Evolutionary conservation across 2,888 invertebrate species (phyloP).

Genomic region (Standfussiana lucernea): DNA sequence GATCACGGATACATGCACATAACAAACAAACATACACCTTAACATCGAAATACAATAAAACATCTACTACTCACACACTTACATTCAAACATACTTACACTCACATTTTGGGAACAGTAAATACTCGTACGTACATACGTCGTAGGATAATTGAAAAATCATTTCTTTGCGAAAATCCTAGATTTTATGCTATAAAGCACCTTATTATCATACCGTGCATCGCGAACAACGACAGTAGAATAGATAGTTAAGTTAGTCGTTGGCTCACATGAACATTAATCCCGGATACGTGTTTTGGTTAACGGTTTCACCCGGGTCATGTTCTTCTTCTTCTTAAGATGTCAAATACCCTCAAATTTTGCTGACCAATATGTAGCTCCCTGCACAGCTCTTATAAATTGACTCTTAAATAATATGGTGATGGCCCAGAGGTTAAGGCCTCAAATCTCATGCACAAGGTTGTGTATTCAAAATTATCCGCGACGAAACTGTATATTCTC

Average conservation of each 20-base stretch:
- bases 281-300: background rate
- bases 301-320: background rate
- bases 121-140: background rate
- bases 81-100: background rate
- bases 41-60: slow-evolving; percentile 24
- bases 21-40: slow-evolving; percentile 10
- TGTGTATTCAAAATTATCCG: background rate
- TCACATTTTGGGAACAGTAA: background rate
- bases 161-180: background rate
- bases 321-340: background rate
- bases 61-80: slow-evolving; percentile 7
- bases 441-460: no score
- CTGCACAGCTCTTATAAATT: background rate
- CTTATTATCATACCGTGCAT: no score
- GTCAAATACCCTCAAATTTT: background rate
- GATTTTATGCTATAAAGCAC: no score
- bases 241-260: no score
- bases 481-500: background rate
- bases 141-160: background rate
- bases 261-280: no score
- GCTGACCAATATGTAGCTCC: background rate
- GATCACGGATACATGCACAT: no score
- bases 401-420: background rate
- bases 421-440: no score
- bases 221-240: no score